phyloP scores from a whole-genome alignment of 1,140 invertebrate genomes.

The Hetaerina americana region DNA sequence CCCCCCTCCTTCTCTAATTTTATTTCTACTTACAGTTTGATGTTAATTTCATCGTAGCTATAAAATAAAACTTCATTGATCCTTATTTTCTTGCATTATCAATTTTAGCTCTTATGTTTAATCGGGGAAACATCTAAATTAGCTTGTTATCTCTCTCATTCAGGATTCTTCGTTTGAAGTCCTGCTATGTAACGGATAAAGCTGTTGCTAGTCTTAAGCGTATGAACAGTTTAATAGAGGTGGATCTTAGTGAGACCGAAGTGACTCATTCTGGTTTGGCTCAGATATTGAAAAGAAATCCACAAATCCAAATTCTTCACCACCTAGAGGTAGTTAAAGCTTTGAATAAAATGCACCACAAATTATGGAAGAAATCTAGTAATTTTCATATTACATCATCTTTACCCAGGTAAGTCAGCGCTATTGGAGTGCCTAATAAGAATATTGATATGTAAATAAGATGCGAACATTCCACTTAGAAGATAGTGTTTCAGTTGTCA shows the following conservation, averaged over 20 bases:
- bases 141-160: constrained; percentile 4
- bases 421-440: constrained; percentile 8
- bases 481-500: too few relatives aligned
- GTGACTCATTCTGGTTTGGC: constrained; percentile 11
- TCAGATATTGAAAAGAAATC: constrained; percentile 12
- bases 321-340: constrained; percentile 13
- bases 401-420: constrained; percentile 3
- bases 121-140: too few relatives aligned
- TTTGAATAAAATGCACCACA: constrained; percentile 12
- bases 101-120: too few relatives aligned
- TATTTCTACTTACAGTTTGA: neutral
- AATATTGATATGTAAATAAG: constrained; percentile 11
- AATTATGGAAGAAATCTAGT: neutral
- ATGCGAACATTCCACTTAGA: too few relatives aligned
- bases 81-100: too few relatives aligned
- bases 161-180: constrained; percentile 12
- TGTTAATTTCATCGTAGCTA: too few relatives aligned
- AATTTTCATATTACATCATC: neutral
- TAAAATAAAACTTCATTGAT: too few relatives aligned
- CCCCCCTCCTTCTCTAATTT: neutral
- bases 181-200: constrained; percentile 15
- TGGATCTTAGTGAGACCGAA: constrained; percentile 14
- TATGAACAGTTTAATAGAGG: constrained; percentile 9
- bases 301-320: constrained; percentile 10
- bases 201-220: constrained; percentile 10